Percentiles rank a stretch among this genome's conserved stretches.
phyloP scores from a whole-genome alignment of 2,888 invertebrate species.

The Agrotis puta region DNA sequence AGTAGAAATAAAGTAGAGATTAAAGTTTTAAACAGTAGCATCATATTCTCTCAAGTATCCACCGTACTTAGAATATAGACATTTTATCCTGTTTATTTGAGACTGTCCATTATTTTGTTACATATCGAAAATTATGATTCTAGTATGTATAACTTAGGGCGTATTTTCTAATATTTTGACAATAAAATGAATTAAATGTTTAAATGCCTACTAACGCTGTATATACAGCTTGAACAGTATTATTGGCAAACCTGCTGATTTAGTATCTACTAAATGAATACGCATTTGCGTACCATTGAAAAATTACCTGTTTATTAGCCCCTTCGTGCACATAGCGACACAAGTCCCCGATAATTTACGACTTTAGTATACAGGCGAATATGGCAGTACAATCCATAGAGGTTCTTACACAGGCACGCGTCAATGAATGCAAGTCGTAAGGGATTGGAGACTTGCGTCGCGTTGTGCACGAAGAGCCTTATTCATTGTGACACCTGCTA shows the following conservation, averaged over 20 bases:
- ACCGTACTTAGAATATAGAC: constrained; percentile 51
- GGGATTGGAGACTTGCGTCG: no score
- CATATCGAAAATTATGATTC: constrained; percentile 46
- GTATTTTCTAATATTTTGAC: constrained; percentile 61
- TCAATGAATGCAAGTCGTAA: no score
- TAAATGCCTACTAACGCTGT: constrained; percentile 48
- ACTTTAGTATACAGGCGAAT: no score
- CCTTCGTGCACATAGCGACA: no score
- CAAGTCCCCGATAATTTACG: no score
- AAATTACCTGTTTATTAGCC: not conserved
- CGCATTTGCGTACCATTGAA: constrained; percentile 1
- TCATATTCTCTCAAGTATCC: constrained; percentile 26
- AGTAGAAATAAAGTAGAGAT: constrained; percentile 41
- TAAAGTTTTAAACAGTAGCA: constrained; percentile 35
- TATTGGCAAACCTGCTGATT: not conserved
- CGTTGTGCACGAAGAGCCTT: no score
- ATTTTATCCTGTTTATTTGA: constrained; percentile 45
- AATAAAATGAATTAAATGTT: constrained; percentile 60
- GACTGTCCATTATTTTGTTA: constrained; percentile 57
- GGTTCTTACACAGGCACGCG: no score
- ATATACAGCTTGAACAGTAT: constrained; percentile 52
- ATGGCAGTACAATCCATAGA: no score
- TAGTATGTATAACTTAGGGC: constrained; percentile 39
- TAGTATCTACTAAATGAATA: no score
- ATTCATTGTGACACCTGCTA: constrained; percentile 3